These are phyloP conservation scores for Proteles cristata DNA, from an alignment of 2,113 vertebrate genomes.

Conservation along the genomic window DNA sequence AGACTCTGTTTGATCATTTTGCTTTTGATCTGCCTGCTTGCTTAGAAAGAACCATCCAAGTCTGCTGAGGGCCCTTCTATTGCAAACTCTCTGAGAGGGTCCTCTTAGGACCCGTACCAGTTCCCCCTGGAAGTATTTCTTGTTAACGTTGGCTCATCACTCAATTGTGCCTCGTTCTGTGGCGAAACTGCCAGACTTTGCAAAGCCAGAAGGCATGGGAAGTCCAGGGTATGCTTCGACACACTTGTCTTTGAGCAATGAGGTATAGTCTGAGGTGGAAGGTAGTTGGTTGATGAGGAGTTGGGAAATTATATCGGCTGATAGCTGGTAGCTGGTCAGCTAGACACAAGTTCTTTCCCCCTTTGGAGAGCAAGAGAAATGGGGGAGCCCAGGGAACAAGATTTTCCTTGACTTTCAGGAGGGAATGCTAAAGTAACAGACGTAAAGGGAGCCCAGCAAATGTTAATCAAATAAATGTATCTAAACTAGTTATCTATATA, in stretches of 20 bases:
- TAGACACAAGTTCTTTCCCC: not conserved
- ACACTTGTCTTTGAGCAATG: not conserved
- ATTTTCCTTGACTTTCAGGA: not conserved
- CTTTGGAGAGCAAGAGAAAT: not conserved
- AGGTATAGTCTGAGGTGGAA: accelerated
- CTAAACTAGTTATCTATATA: not conserved
- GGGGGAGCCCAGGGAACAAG: not conserved
- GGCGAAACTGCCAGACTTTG: not conserved
- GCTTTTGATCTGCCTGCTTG: constrained; percentile 67
- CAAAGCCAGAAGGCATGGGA: not conserved
- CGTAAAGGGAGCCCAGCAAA: not conserved
- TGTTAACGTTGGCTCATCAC: not conserved
- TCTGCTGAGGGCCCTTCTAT: not conserved
- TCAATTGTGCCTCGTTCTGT: not conserved
- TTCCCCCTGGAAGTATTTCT: not conserved
- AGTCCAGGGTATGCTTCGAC: not conserved
- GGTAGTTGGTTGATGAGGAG: not conserved
- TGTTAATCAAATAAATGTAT: not conserved
- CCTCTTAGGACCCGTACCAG: not conserved
- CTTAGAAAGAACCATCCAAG: not conserved
- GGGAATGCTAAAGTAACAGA: not conserved
- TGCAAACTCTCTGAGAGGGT: not conserved
- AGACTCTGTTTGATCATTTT: constrained; percentile 72
- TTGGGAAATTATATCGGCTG: not conserved
- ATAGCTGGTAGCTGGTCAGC: not conserved